Percentiles rank a stretch among this genome's conserved stretches.
phyloP scores from a whole-genome alignment of 2,888 invertebrate genomes.

The Apotomis capreana region DNA sequence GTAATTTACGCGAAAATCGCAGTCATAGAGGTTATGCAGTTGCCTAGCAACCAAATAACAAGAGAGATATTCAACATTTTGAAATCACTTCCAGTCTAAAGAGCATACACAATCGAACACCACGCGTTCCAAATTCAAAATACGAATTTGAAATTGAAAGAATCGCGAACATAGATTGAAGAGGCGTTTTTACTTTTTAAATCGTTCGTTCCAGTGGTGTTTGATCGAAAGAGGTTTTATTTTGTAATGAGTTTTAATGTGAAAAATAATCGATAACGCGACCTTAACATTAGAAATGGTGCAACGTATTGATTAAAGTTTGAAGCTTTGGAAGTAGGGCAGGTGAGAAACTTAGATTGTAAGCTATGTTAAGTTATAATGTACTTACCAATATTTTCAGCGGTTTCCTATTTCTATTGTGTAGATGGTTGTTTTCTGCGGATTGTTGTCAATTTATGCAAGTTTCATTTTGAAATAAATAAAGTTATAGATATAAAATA shows the following conservation, averaged over 20 bases:
- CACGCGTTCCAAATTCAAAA: conserved; percentile 56
- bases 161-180: too few relatives aligned
- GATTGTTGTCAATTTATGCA: neutral
- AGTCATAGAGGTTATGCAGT: conserved; percentile 47
- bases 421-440: conserved; percentile 1
- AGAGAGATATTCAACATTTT: conserved; percentile 50
- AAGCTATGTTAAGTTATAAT: neutral
- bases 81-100: conserved; percentile 52
- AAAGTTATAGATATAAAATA: neutral
- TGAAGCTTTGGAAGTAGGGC: conserved; percentile 56
- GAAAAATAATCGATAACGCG: conserved; percentile 29
- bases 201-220: neutral
- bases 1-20: conserved; percentile 20
- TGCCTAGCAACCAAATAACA: conserved; percentile 71
- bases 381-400: too few relatives aligned
- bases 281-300: conserved; percentile 52
- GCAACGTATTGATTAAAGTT: conserved; percentile 66
- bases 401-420: too few relatives aligned
- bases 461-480: neutral
- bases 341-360: conserved; percentile 52
- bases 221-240: neutral
- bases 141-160: conserved; percentile 29
- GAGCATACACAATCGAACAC: conserved; percentile 45
- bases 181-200: conserved; percentile 15
- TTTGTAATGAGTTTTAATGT: conserved; percentile 14